A percentile compares a stretch with the other conserved stretches of the same genome.
phyloP scores from a whole-genome alignment of 1,140 invertebrate species.

The Protaetia brevitarsis region DNA sequence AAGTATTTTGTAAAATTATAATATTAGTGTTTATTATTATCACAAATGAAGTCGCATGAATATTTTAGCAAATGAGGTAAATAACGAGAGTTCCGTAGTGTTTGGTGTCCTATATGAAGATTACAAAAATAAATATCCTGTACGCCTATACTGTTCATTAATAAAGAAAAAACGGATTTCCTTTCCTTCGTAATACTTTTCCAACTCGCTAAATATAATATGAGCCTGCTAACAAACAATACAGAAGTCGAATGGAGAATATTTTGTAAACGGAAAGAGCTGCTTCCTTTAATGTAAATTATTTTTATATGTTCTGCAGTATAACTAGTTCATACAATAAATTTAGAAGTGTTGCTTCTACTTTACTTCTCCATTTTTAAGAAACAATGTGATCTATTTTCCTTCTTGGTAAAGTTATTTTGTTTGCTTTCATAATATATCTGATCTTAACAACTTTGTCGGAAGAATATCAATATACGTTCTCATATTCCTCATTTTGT shows the following conservation, averaged over 20 bases:
- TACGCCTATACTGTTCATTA: not conserved
- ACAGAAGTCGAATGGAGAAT: not conserved
- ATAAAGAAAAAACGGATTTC: not conserved
- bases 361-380: no score
- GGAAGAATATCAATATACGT: no score
- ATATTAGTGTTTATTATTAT: no score
- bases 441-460: no score
- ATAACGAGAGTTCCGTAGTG: no score
- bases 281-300: slow-evolving; percentile 3
- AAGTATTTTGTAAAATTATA: no score
- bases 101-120: not conserved
- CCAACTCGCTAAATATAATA: not conserved
- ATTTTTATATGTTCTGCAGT: not conserved
- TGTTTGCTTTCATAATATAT: no score
- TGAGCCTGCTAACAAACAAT: not conserved
- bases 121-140: not conserved
- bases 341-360: not conserved
- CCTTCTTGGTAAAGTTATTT: no score
- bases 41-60: no score
- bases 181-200: not conserved
- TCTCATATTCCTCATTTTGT: no score
- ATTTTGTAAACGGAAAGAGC: slow-evolving; percentile 14
- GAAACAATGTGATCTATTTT: no score
- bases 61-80: no score
- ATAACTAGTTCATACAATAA: slow-evolving; percentile 8